Evolutionary conservation across 1,140 invertebrate genomes (phyloP).

Genomic region (Aphelinus atriplicis): DNA sequence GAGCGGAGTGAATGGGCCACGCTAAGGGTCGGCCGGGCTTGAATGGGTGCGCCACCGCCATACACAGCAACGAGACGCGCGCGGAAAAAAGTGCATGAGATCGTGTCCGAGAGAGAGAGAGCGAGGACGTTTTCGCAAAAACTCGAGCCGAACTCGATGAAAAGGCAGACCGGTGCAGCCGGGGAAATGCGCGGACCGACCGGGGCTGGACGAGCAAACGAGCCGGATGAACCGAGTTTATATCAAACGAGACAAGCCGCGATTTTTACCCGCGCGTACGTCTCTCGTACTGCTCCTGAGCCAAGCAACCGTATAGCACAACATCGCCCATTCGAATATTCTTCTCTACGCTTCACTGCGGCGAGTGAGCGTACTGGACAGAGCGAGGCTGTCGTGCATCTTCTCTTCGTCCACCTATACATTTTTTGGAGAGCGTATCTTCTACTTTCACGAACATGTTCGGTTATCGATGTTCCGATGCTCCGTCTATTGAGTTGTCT

Average conservation of each 20-base stretch:
- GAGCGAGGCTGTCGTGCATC: too few species aligned
- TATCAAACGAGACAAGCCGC: conserved; percentile 8
- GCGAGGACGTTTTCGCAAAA: neutral
- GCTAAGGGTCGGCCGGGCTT: conserved; percentile 51
- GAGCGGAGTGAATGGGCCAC: conserved; percentile 45
- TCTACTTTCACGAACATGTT: too few species aligned
- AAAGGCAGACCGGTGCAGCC: neutral
- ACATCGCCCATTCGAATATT: too few species aligned
- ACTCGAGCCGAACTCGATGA: neutral
- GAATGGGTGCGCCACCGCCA: conserved; percentile 41
- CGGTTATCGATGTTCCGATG: too few species aligned
- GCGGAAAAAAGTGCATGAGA: neutral
- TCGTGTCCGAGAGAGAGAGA: neutral
- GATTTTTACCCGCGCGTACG: neutral
- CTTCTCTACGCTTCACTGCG: too few species aligned
- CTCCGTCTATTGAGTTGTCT: too few species aligned
- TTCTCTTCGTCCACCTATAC: too few species aligned
- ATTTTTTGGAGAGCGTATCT: too few species aligned
- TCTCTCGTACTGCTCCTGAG: too few species aligned
- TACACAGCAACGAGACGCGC: conserved; percentile 9
- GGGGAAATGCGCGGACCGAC: neutral
- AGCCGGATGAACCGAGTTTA: conserved; percentile 22
- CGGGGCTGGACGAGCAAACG: neutral
- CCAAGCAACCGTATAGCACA: too few species aligned
- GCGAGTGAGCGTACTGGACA: too few species aligned